Evolutionary conservation across 1,140 invertebrate species (phyloP).

Genomic region (Nilaparvata lugens): DNA sequence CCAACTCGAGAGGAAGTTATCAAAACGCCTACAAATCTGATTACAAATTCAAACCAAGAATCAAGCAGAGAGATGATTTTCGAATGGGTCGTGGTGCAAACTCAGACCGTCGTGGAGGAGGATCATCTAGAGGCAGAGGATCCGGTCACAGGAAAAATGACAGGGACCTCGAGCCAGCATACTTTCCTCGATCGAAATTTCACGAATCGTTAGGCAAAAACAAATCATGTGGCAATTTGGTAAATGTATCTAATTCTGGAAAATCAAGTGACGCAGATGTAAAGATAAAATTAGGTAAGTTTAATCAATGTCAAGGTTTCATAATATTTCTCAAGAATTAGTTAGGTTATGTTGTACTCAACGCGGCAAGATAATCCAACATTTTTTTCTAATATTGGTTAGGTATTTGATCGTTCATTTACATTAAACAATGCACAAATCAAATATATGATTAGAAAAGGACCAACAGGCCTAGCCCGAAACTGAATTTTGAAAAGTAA

Average conservation of each 20-base stretch:
- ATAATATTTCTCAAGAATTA: no score
- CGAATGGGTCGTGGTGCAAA: conserved; percentile 8
- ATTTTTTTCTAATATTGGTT: no score
- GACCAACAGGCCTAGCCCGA: no score
- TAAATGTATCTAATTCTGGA: neutral
- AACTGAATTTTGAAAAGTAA: no score
- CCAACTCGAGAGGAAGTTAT: neutral
- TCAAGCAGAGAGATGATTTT: conserved; percentile 17
- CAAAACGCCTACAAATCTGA: neutral
- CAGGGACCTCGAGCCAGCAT: conserved; percentile 8
- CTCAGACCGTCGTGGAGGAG: conserved; percentile 9
- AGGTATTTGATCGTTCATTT: no score
- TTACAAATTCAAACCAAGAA: conserved; percentile 11
- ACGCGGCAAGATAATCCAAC: no score
- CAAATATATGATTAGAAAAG: no score
- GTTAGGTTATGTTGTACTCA: no score
- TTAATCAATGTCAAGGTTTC: neutral
- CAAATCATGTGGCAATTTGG: conserved; percentile 9
- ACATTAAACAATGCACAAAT: no score
- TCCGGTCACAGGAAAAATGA: conserved; percentile 9
- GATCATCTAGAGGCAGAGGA: conserved; percentile 8
- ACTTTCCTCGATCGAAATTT: conserved; percentile 14
- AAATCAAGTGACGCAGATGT: conserved; percentile 4
- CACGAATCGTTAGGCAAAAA: conserved; percentile 16
- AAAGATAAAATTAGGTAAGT: no score